A percentile compares a stretch with the other conserved stretches of the same genome.
Conservation (phyloP, 2,113 vertebrate genomes). For the Forbesichthys papilliferus region DNA sequence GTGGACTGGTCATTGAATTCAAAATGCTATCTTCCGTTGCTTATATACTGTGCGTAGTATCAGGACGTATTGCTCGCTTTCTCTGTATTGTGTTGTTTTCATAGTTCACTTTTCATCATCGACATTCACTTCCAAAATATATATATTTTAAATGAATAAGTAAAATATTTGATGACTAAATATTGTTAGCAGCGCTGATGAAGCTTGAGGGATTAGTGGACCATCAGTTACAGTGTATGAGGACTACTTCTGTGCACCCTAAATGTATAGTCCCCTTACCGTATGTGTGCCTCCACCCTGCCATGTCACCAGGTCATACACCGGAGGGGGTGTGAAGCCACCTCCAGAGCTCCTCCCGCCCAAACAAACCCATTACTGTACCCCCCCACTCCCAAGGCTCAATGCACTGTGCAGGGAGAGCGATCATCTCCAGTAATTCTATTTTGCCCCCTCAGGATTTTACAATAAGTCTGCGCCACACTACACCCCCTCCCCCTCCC, state of each 20-base stretch:
- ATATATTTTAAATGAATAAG: too few species aligned
- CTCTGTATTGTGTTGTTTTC: background rate
- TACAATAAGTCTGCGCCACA: conserved; percentile 67
- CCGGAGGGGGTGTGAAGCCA: conserved; percentile 38
- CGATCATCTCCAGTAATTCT: conserved; percentile 74
- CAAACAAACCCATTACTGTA: conserved; percentile 63
- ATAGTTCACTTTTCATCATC: background rate
- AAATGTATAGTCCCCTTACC: background rate
- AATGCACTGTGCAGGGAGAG: conserved; percentile 52
- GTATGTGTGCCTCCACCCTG: conserved; percentile 15
- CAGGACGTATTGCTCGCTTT: too few species aligned
- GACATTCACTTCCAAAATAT: background rate
- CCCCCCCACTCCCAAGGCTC: conserved; percentile 48
- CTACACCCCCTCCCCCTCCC: background rate
- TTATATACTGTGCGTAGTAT: too few species aligned
- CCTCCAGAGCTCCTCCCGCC: conserved; percentile 34
- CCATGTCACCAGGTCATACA: conserved; percentile 28
- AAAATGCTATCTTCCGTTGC: background rate
- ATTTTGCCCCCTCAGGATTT: conserved; percentile 75
- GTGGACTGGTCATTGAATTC: background rate
- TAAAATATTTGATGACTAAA: too few species aligned
- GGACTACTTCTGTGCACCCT: background rate
- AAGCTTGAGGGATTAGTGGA: too few species aligned
- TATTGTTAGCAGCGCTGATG: too few species aligned
- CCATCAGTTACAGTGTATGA: background rate